A percentile compares a stretch with the other conserved stretches of the same genome.
Conservation (phyloP, 37 sponge, comb jelly and placozoan species). For the Axinella damicornis region DNA sequence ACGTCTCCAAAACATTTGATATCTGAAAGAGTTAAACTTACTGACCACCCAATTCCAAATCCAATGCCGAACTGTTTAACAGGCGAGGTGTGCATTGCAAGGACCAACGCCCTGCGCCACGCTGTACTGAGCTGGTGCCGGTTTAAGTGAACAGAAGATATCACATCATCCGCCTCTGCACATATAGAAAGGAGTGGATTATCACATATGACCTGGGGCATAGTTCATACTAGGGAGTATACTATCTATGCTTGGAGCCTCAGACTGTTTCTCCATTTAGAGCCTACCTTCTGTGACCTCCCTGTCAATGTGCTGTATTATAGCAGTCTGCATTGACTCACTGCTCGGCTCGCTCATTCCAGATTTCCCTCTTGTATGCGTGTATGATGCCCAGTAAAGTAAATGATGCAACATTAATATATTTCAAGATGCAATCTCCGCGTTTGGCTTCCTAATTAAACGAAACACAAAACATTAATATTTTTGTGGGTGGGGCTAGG, state of each 20-base stretch:
- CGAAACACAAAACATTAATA: too few species aligned
- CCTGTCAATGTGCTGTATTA: conserved; percentile 20
- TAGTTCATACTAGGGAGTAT: too few species aligned
- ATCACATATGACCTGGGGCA: too few species aligned
- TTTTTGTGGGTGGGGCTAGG: too few species aligned
- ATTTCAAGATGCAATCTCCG: too few species aligned
- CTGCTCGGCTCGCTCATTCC: conserved; percentile 2
- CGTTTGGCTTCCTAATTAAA: too few species aligned
- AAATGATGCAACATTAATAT: too few species aligned
- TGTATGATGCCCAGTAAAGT: too few species aligned
- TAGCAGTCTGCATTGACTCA: not conserved
- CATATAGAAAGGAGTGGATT: not conserved
- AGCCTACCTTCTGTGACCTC: conserved; percentile 37
- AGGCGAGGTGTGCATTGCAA: conserved; percentile 51
- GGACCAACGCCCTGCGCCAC: conserved; percentile 22
- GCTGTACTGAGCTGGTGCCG: conserved; percentile 10
- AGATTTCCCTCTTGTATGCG: not conserved
- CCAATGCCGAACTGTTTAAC: conserved; percentile 66
- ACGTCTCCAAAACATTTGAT: too few species aligned
- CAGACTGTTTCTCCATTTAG: not conserved
- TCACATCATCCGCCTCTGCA: conserved; percentile 41
- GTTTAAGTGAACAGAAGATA: conserved; percentile 36
- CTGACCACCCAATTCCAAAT: conserved; percentile 76
- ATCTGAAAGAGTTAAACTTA: too few species aligned
- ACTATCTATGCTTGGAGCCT: not conserved